Conservation (phyloP, 2,113 vertebrate species). For the Ciconia stormi region DNA sequence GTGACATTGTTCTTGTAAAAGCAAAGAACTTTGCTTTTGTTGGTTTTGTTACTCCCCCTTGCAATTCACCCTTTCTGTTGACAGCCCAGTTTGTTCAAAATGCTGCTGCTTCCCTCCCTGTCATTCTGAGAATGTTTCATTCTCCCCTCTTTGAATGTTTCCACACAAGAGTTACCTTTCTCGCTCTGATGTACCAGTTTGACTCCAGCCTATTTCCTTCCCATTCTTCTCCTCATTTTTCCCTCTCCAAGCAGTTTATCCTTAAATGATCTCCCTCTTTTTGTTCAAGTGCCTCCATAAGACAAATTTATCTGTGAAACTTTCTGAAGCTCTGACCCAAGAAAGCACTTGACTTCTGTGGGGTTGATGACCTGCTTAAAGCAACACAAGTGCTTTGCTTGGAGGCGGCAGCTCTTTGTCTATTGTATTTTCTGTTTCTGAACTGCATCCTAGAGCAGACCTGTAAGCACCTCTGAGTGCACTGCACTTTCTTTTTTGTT, state of each 20-base stretch:
- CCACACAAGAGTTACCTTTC: neutral
- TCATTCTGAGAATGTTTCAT: neutral
- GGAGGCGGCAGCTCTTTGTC: neutral
- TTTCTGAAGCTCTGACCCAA: neutral
- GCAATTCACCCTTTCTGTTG: neutral
- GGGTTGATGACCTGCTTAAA: neutral
- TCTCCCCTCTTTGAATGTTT: neutral
- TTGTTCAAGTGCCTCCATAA: neutral
- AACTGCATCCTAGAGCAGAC: neutral
- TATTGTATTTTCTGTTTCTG: neutral
- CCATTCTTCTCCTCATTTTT: neutral
- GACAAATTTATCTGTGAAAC: neutral
- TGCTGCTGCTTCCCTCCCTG: neutral
- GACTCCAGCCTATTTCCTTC: neutral
- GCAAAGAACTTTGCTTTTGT: neutral
- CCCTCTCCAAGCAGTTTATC: neutral
- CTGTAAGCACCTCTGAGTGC: neutral
- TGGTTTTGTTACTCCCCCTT: neutral
- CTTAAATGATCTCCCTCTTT: neutral
- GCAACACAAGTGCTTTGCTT: neutral
- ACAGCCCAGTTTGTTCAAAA: neutral
- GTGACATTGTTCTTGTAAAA: neutral
- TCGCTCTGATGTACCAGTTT: neutral
- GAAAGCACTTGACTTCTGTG: neutral
- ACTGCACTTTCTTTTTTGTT: neutral